Evolutionary conservation across 2,888 invertebrate species (phyloP).

Genomic region (Erynnis tages): DNA sequence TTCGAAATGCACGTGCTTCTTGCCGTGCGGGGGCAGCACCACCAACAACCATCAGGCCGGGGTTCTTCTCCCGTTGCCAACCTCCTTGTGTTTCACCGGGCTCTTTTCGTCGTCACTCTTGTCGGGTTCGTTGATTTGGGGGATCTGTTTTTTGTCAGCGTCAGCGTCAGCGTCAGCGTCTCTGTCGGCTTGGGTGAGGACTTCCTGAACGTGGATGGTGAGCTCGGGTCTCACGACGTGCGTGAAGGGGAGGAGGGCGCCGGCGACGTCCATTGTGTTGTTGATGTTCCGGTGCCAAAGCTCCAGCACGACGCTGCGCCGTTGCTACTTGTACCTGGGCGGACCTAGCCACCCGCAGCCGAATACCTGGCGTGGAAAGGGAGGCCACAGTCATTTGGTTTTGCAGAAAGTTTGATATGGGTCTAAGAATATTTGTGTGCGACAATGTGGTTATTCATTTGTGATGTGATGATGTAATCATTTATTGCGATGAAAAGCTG

Average conservation of each 20-base stretch:
- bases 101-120: conserved; percentile 39
- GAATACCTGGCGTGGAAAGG: conserved; percentile 74
- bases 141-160: conserved; percentile 50
- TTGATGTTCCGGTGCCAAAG: conserved; percentile 80
- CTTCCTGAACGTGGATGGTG: conserved; percentile 70
- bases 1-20: conserved; percentile 77
- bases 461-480: too few species aligned
- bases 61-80: conserved; percentile 36
- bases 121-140: conserved; percentile 65
- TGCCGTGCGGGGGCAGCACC: conserved; percentile 63
- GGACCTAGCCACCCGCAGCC: conserved; percentile 86
- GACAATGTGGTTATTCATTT: too few species aligned
- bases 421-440: too few species aligned
- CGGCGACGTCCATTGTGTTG: conserved; percentile 79
- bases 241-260: conserved; percentile 71
- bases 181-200: conserved; percentile 63
- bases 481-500: too few species aligned
- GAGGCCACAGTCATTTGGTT: background rate
- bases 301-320: conserved; percentile 80
- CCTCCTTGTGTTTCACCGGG: conserved; percentile 37
- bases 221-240: conserved; percentile 72
- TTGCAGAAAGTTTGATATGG: background rate
- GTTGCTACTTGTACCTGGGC: conserved; percentile 84
- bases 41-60: conserved; percentile 72
- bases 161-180: conserved; percentile 41